Conservation (phyloP, 37 sponge, comb jelly and placozoan genomes). For the Chondrilla cf. caribensis region DNA sequence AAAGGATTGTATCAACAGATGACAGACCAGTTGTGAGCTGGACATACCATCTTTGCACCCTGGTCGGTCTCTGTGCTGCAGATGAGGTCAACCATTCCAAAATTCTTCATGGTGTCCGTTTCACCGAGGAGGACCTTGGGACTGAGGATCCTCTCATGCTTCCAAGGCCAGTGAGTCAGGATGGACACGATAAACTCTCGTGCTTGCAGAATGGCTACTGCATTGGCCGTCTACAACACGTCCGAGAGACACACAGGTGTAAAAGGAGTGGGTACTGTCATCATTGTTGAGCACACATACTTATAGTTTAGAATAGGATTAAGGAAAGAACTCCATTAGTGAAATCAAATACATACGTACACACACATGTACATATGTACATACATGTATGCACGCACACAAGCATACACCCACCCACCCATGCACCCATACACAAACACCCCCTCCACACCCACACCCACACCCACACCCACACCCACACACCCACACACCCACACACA, state of each 20-base stretch:
- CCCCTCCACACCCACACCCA: too few relatives aligned
- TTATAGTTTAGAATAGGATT: too few relatives aligned
- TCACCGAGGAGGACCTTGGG: conserved; percentile 46
- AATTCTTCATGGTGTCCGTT: conserved; percentile 42
- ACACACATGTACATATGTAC: too few relatives aligned
- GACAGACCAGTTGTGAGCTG: not conserved
- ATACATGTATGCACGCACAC: too few relatives aligned
- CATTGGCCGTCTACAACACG: conserved; percentile 35
- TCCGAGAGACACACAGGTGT: too few relatives aligned
- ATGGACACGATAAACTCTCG: conserved; percentile 48
- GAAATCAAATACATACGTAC: too few relatives aligned
- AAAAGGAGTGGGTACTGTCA: not conserved
- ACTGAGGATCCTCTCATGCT: not conserved
- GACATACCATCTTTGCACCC: conserved; percentile 37
- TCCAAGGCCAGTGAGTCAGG: conserved; percentile 46
- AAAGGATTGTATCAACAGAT: not conserved
- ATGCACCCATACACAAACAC: too few relatives aligned
- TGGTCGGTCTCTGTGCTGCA: conserved; percentile 27
- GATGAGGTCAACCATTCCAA: conserved; percentile 74
- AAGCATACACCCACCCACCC: too few relatives aligned
- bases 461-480: too few relatives aligned
- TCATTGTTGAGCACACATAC: not conserved
- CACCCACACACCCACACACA: too few relatives aligned
- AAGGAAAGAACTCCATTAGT: too few relatives aligned
- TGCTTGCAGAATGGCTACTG: conserved; percentile 54